phyloP scores from a whole-genome alignment of 2,888 invertebrate species.

The Podotricha telesiphe region DNA sequence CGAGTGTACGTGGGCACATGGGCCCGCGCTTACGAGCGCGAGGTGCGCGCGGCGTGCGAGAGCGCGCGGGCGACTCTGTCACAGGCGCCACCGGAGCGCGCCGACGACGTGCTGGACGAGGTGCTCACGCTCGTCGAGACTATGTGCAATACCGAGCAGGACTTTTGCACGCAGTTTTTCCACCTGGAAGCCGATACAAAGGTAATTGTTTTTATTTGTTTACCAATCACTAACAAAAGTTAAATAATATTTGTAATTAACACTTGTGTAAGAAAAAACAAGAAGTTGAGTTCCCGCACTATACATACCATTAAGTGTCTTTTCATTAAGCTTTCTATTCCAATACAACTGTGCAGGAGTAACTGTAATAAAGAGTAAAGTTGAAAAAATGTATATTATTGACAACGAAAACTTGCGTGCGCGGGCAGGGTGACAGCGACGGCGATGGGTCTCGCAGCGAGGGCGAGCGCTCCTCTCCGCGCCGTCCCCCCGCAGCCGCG shows the following conservation, averaged over 20 bases:
- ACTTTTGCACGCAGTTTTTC: conserved; percentile 96
- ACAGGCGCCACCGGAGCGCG: conserved; percentile 51
- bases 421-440: not conserved
- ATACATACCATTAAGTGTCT: no score
- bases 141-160: conserved; percentile 96
- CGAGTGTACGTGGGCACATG: conserved; percentile 90
- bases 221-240: no score
- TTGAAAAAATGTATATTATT: no score
- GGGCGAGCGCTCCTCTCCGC: conserved; percentile 49
- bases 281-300: no score
- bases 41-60: conserved; percentile 91
- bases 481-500: conserved; percentile 48
- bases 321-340: no score
- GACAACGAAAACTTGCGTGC: no score
- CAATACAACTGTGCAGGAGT: no score
- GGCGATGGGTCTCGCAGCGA: conserved; percentile 51
- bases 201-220: conserved; percentile 54
- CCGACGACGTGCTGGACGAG: conserved; percentile 59
- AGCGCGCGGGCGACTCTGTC: conserved; percentile 83
- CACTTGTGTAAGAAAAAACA: no score
- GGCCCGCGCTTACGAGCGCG: conserved; percentile 94
- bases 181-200: conserved; percentile 86
- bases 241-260: no score
- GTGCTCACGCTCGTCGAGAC: conserved; percentile 95
- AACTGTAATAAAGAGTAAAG: no score